Evolutionary conservation across 2,888 invertebrate genomes (phyloP).

Genomic region (Ligdia adustata): DNA sequence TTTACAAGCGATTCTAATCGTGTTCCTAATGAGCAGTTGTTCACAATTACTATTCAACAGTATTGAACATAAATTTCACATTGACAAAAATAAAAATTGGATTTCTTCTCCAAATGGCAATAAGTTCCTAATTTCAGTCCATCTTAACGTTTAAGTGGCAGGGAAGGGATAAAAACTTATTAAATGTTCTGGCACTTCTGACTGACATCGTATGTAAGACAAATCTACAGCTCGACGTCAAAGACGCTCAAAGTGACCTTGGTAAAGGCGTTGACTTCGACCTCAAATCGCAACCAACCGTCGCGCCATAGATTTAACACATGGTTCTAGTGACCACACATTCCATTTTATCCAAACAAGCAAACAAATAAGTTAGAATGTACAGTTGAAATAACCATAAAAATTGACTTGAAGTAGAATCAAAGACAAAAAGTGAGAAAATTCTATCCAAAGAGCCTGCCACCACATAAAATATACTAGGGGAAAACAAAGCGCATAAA

Average conservation of each 20-base stretch:
- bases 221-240: conserved; percentile 37
- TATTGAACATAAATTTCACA: too few species aligned
- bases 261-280: conserved; percentile 77
- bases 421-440: too few species aligned
- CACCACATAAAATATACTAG: too few species aligned
- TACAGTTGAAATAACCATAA: too few species aligned
- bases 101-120: too few species aligned
- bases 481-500: too few species aligned
- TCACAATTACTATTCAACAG: not conserved
- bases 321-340: conserved; percentile 31
- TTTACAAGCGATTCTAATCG: conserved; percentile 1
- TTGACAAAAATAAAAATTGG: too few species aligned
- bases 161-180: conserved; percentile 6
- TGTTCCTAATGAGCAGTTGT: not conserved
- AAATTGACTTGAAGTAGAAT: too few species aligned
- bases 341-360: conserved; percentile 1
- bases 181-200: too few species aligned
- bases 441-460: too few species aligned
- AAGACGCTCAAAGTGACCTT: conserved; percentile 67
- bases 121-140: too few species aligned
- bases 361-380: not conserved
- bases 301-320: conserved; percentile 53
- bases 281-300: conserved; percentile 66
- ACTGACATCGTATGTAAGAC: not conserved
- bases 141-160: not conserved